Evolutionary conservation across 2,113 vertebrate genomes (phyloP).

Genomic region (Cheilinus undulatus): DNA sequence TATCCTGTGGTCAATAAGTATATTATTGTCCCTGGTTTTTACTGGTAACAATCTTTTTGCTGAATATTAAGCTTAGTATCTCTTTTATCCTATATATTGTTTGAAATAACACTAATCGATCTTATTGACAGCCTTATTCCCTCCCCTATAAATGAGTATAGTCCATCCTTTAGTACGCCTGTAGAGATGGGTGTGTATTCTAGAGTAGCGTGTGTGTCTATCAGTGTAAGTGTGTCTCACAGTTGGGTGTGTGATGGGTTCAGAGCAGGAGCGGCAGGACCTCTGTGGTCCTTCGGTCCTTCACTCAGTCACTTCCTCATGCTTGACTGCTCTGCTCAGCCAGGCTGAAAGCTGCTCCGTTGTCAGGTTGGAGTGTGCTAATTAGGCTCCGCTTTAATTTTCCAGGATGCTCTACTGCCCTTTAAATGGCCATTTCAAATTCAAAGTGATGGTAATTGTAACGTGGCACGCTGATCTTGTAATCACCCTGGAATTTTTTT

Average conservation of each 20-base stretch:
- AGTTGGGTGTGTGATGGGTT: conserved; percentile 80
- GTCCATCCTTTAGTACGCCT: conserved; percentile 42
- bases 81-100: too few species aligned
- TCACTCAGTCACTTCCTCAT: conserved; percentile 91
- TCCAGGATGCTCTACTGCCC: conserved; percentile 93
- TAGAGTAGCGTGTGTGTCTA: conserved; percentile 4
- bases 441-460: conserved; percentile 96
- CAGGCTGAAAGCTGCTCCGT: conserved; percentile 92
- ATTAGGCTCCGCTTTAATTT: conserved; percentile 98
- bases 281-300: conserved; percentile 86
- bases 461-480: conserved; percentile 93
- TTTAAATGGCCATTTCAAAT: conserved; percentile 99
- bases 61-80: too few species aligned
- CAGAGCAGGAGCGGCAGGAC: conserved; percentile 73
- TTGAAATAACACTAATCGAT: too few species aligned
- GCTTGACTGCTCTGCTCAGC: conserved; percentile 93
- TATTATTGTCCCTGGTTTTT: too few species aligned
- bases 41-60: too few species aligned
- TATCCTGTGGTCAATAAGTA: too few species aligned
- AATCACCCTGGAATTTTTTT: conserved; percentile 88
- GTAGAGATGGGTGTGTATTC: conserved; percentile 30
- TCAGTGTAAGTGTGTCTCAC: conserved; percentile 53
- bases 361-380: conserved; percentile 96
- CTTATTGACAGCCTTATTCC: too few species aligned
- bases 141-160: neutral